Evolutionary conservation across 2,113 vertebrate genomes (phyloP).

Genomic region (Tinamus guttatus): DNA sequence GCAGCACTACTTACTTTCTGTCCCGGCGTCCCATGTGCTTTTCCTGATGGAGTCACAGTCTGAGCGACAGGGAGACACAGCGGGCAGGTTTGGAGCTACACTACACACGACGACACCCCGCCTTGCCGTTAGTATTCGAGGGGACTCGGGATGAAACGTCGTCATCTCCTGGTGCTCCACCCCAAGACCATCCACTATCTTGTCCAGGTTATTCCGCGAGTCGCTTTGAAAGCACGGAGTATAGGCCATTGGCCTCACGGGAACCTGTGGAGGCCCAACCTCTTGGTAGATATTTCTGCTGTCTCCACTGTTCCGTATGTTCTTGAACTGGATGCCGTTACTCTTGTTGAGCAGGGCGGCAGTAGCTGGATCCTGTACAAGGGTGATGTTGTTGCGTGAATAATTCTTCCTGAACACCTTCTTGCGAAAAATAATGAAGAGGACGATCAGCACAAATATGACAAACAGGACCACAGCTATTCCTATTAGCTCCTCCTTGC

Average conservation of each 20-base stretch:
- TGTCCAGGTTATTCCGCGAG: slow-evolving; percentile 89
- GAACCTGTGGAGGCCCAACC: slow-evolving; percentile 90
- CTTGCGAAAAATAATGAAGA: slow-evolving; percentile 94
- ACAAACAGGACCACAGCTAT: slow-evolving; percentile 92
- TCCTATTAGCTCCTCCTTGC: slow-evolving; percentile 95
- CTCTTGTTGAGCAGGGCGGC: slow-evolving; percentile 94
- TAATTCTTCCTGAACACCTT: slow-evolving; percentile 96
- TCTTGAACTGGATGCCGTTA: slow-evolving; percentile 91
- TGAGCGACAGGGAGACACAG: slow-evolving; percentile 89
- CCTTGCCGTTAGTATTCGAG: slow-evolving; percentile 87
- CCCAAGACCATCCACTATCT: slow-evolving; percentile 85
- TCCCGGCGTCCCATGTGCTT: slow-evolving; percentile 88
- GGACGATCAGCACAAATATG: slow-evolving; percentile 87
- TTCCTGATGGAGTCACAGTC: slow-evolving; percentile 95
- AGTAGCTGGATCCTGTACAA: slow-evolving; percentile 94
- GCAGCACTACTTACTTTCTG: slow-evolving; percentile 79
- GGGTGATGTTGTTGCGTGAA: slow-evolving; percentile 92
- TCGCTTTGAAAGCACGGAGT: slow-evolving; percentile 95
- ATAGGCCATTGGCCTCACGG: slow-evolving; percentile 95
- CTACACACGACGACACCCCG: slow-evolving; percentile 96
- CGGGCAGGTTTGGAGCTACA: slow-evolving; percentile 92
- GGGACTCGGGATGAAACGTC: slow-evolving; percentile 94
- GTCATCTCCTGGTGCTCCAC: slow-evolving; percentile 96
- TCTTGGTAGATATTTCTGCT: slow-evolving; percentile 90
- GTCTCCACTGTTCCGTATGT: slow-evolving; percentile 84